Conservation (phyloP, 2,888 invertebrate genomes). For the Agonopterix heracliana region DNA sequence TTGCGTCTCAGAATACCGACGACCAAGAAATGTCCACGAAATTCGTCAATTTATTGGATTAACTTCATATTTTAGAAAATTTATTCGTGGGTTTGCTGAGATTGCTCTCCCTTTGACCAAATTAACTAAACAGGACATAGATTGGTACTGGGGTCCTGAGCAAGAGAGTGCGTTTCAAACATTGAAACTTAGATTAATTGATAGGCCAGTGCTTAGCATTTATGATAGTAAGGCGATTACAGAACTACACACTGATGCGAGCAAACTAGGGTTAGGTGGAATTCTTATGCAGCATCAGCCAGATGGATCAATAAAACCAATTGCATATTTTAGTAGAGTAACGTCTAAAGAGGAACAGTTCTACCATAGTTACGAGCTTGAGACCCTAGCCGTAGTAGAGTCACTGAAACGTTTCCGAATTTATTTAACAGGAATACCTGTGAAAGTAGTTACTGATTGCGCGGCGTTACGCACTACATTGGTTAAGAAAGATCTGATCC, state of each 20-base stretch:
- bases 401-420: constrained; percentile 22
- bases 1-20: constrained; percentile 6
- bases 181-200: neutral
- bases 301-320: constrained; percentile 18
- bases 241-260: constrained; percentile 29
- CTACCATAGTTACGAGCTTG: constrained; percentile 36
- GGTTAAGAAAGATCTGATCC: constrained; percentile 23
- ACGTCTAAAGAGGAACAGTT: constrained; percentile 22
- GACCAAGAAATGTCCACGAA: constrained; percentile 7
- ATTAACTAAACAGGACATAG: neutral
- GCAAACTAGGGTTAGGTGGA: constrained; percentile 22
- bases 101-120: neutral
- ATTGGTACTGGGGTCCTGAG: neutral
- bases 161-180: neutral
- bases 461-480: constrained; percentile 25
- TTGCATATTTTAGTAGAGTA: constrained; percentile 28
- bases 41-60: constrained; percentile 3
- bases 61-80: neutral
- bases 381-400: constrained; percentile 32
- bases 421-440: constrained; percentile 18
- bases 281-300: constrained; percentile 25
- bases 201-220: constrained; percentile 19
- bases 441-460: constrained; percentile 27
- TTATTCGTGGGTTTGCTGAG: neutral
- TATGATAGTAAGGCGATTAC: constrained; percentile 17